Percentiles rank a stretch among this genome's conserved stretches.
These are phyloP conservation scores for Seriola quinqueradiata DNA, from an alignment of 2,113 vertebrate species.

Conservation along the genomic window DNA sequence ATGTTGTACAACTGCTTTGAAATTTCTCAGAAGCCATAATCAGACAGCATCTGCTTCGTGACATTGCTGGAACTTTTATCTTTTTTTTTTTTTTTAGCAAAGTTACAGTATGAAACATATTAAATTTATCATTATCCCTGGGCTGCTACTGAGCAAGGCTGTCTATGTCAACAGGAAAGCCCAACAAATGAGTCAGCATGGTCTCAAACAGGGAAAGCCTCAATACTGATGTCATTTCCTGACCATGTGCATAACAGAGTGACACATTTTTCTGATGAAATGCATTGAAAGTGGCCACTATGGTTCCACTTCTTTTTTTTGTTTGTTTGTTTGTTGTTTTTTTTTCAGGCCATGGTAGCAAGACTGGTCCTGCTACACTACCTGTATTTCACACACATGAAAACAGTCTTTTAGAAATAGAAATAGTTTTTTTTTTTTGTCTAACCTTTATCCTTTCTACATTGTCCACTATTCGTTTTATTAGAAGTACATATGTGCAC, in stretches of 20 bases:
- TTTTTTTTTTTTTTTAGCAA: neutral
- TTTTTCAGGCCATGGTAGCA: neutral
- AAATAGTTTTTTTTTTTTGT: neutral
- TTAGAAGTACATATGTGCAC: neutral
- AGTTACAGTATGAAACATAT: neutral
- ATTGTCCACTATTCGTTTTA: neutral
- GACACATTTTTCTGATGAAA: slow-evolving; percentile 70
- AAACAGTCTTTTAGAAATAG: neutral
- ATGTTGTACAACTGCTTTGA: slow-evolving; percentile 1
- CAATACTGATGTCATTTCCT: slow-evolving; percentile 66
- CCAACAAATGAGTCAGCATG: slow-evolving; percentile 49
- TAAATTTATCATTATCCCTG: slow-evolving; percentile 22
- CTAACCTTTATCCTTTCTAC: neutral
- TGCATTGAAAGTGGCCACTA: slow-evolving; percentile 40
- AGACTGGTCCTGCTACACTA: neutral
- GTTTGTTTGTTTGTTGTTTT: neutral
- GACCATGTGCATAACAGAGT: neutral
- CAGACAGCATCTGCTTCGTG: neutral
- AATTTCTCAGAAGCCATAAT: neutral
- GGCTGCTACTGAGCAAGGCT: slow-evolving; percentile 44
- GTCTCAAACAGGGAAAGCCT: slow-evolving; percentile 56
- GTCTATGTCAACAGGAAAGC: slow-evolving; percentile 28
- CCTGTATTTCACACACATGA: neutral
- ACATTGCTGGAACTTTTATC: neutral
- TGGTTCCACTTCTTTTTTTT: neutral